Evolutionary conservation across 1,140 invertebrate species (phyloP).

Genomic region (Anagrus nilaparvatae): DNA sequence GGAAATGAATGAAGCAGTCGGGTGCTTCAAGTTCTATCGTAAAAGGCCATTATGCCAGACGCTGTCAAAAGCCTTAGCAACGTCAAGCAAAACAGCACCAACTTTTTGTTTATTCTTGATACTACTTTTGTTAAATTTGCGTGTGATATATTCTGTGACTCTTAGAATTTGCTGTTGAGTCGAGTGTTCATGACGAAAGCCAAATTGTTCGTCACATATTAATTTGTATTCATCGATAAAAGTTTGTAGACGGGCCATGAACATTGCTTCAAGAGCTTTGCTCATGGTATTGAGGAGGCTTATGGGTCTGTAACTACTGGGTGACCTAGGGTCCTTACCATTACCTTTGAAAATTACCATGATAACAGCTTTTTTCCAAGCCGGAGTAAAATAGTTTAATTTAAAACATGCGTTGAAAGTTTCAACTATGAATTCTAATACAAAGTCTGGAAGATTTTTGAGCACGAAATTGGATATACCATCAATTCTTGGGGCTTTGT

Average conservation of each 20-base stretch:
- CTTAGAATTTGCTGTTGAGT: conserved; percentile 7
- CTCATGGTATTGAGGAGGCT: conserved; percentile 3
- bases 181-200: not conserved
- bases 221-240: not conserved
- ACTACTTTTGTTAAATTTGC: not conserved
- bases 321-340: not conserved
- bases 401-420: conserved; percentile 2
- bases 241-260: not conserved
- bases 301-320: conserved; percentile 5
- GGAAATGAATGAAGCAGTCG: not conserved
- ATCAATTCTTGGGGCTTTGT: conserved; percentile 4
- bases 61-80: not conserved
- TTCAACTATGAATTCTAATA: not conserved
- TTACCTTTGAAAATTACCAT: conserved; percentile 1
- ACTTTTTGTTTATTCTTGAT: not conserved
- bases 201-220: not conserved
- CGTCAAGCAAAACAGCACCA: not conserved
- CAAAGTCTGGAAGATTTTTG: not conserved
- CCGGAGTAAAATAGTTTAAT: not conserved
- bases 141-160: conserved; percentile 2
- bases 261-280: conserved; percentile 9
- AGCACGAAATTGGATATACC: conserved; percentile 1
- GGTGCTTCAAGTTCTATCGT: not conserved
- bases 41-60: not conserved
- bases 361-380: conserved; percentile 11